Percentiles rank a stretch among this genome's conserved stretches.
phyloP scores from a whole-genome alignment of 2,888 invertebrate species.

The Calliscelio sp. region DNA sequence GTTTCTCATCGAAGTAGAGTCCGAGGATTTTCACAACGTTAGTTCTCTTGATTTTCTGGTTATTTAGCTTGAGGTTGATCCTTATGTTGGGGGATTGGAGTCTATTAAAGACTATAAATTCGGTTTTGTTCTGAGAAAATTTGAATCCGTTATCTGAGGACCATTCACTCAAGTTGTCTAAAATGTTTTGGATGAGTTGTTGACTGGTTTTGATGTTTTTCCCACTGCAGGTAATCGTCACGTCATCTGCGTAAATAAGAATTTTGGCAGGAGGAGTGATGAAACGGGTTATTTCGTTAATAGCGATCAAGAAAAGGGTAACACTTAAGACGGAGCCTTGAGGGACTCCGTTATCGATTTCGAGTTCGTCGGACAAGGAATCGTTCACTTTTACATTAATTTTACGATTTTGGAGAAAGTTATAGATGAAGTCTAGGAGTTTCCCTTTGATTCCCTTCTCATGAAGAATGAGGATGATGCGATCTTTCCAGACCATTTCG shows the following conservation, averaged over 20 bases:
- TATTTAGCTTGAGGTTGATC: not conserved
- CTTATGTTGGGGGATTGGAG: not conserved
- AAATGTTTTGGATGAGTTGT: not conserved
- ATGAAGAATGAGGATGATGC: not conserved
- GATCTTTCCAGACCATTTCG: not conserved
- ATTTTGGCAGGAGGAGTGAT: not conserved
- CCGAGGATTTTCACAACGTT: not conserved
- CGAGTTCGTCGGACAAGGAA: not conserved
- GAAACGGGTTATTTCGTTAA: not conserved
- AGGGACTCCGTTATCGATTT: not conserved
- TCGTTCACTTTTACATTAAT: not conserved
- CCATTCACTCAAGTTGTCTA: not conserved
- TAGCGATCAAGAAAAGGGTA: not conserved
- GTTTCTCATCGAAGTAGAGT: slow-evolving; percentile 14
- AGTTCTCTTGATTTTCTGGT: not conserved
- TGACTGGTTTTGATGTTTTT: not conserved
- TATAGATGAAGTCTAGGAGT: not conserved
- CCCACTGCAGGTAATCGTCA: not conserved
- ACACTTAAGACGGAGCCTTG: not conserved
- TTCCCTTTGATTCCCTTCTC: not conserved
- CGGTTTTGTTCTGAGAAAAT: not conserved
- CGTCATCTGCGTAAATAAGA: not conserved
- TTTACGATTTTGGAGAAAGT: not conserved
- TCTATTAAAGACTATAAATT: not conserved
- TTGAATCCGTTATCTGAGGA: not conserved